Percentiles rank a stretch among this genome's conserved stretches.
Conservation (phyloP, 1,140 invertebrate species). For the Micrasema longulum region DNA sequence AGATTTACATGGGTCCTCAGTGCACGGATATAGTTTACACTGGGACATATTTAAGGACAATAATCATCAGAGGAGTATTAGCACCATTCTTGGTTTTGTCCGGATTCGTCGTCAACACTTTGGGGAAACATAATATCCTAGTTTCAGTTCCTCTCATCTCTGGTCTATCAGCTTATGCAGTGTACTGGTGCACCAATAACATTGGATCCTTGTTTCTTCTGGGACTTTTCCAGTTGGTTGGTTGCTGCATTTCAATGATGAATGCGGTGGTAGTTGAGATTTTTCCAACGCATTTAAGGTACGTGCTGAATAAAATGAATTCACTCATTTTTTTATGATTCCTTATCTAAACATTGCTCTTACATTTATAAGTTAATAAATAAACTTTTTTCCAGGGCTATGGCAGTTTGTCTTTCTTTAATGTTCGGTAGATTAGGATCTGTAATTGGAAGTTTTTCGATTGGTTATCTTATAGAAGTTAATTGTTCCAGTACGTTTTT, state of each 20-base stretch:
- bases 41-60: conserved; percentile 61
- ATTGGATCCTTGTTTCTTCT: conserved; percentile 60
- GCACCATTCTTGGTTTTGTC: conserved; percentile 64
- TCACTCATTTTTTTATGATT: background rate
- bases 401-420: conserved; percentile 63
- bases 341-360: no score
- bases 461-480: conserved; percentile 58
- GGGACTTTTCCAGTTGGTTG: conserved; percentile 63
- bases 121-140: conserved; percentile 63
- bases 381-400: conserved; percentile 58
- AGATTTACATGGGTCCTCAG: background rate
- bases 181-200: conserved; percentile 57
- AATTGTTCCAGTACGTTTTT: conserved; percentile 62
- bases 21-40: conserved; percentile 63
- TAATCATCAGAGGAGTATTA: conserved; percentile 64
- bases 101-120: conserved; percentile 61
- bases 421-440: conserved; percentile 63
- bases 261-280: conserved; percentile 64
- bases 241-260: conserved; percentile 64
- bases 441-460: conserved; percentile 60
- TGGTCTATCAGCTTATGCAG: conserved; percentile 58
- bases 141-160: conserved; percentile 57
- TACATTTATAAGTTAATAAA: background rate
- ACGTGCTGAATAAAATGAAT: background rate
- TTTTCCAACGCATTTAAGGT: conserved; percentile 64